phyloP scores from a whole-genome alignment of 2,797 vertebrate species.

The Crypturellus tataupa region DNA sequence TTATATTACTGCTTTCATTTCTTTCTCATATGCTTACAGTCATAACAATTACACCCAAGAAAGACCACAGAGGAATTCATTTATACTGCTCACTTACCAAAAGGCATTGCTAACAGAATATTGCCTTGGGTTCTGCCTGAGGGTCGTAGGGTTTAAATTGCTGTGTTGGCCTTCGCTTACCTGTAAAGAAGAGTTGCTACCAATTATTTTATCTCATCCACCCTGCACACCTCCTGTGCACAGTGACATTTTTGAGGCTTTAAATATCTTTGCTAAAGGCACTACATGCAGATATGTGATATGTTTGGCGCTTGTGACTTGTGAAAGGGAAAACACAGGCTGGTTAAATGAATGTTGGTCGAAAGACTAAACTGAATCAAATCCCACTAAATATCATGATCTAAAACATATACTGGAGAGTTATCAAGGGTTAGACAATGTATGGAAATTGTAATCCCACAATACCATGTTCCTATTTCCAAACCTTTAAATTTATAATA shows the following conservation, averaged over 20 bases:
- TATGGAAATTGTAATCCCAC: not conserved
- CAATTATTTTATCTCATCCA: conserved; percentile 55
- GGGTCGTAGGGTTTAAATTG: conserved; percentile 28
- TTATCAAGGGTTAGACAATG: not conserved
- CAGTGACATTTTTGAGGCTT: conserved; percentile 48
- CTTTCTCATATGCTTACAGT: not conserved
- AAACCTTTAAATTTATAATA: not conserved
- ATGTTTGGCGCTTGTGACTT: not conserved
- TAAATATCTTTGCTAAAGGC: conserved; percentile 56
- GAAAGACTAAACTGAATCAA: conserved; percentile 1
- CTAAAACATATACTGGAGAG: not conserved
- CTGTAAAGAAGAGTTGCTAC: conserved; percentile 42
- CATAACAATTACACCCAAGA: not conserved
- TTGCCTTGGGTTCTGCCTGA: conserved; percentile 10
- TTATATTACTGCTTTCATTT: not conserved
- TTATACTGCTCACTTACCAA: not conserved
- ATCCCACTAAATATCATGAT: not conserved
- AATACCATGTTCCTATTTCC: not conserved
- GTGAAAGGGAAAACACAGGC: not conserved
- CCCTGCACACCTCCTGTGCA: conserved; percentile 42
- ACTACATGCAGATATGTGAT: conserved; percentile 33
- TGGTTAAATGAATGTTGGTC: not conserved
- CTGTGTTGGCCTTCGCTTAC: conserved; percentile 22
- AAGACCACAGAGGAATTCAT: not conserved
- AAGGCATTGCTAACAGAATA: conserved; percentile 16